These are phyloP conservation scores for Circaetus cinerascens DNA, from an alignment of 2,113 vertebrate species.

Conservation along the genomic window DNA sequence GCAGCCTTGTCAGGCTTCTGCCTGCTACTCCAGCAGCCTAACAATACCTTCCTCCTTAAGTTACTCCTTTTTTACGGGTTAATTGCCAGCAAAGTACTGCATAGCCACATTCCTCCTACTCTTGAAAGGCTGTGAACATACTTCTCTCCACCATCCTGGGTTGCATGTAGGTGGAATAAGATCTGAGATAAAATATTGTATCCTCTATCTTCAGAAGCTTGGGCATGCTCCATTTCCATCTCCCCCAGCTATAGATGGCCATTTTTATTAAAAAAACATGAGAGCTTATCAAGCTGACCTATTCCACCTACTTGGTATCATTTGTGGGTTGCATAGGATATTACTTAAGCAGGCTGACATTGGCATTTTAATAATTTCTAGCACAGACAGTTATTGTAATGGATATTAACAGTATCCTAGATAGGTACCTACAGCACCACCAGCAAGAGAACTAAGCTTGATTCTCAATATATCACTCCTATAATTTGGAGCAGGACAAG, in stretches of 20 bases:
- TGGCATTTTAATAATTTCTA: background rate
- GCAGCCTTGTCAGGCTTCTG: background rate
- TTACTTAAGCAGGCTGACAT: background rate
- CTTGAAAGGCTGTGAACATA: background rate
- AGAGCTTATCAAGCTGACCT: background rate
- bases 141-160: background rate
- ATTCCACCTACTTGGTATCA: background rate
- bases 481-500: background rate
- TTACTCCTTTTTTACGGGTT: background rate
- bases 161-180: conserved; percentile 7
- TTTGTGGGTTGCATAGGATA: background rate
- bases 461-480: background rate
- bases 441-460: background rate
- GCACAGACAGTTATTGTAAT: background rate
- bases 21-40: background rate
- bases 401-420: background rate
- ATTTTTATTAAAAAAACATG: background rate
- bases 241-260: background rate
- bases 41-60: background rate
- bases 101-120: conserved; percentile 10
- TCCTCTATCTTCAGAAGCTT: background rate
- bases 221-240: background rate
- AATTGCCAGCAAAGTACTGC: background rate
- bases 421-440: background rate
- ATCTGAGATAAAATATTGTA: background rate